A percentile compares a stretch with the other conserved stretches of the same genome.
Conservation (phyloP, 2,797 vertebrate species). For the Gymnocypris eckloni region DNA sequence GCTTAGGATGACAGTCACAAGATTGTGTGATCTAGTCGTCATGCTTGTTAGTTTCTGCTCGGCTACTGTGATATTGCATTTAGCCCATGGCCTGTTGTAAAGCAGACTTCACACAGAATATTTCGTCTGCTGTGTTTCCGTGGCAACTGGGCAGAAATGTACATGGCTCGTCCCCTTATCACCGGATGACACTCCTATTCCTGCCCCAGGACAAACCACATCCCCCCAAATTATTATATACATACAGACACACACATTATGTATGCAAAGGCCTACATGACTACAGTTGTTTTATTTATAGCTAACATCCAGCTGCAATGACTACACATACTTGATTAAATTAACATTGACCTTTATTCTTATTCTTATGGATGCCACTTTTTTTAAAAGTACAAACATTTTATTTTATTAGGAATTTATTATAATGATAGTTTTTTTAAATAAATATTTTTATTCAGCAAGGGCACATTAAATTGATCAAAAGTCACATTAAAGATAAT, state of each 20-base stretch:
- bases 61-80: slow-evolving; percentile 49
- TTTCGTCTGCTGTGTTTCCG: slow-evolving; percentile 56
- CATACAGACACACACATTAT: slow-evolving; percentile 23
- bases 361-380: not conserved
- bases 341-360: not conserved
- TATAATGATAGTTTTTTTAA: not conserved
- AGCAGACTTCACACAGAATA: slow-evolving; percentile 51
- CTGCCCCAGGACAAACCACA: slow-evolving; percentile 52
- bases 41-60: slow-evolving; percentile 41
- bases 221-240: slow-evolving; percentile 7
- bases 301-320: not conserved
- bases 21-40: slow-evolving; percentile 37
- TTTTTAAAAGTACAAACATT: too few relatives aligned
- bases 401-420: not conserved
- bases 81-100: slow-evolving; percentile 51
- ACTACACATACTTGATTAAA: not conserved
- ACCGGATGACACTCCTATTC: slow-evolving; percentile 52
- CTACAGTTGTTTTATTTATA: not conserved
- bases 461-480: not conserved
- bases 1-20: slow-evolving; percentile 31
- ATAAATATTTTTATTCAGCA: not conserved
- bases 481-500: not conserved
- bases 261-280: slow-evolving; percentile 11
- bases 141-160: slow-evolving; percentile 59
- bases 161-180: slow-evolving; percentile 51